Evolutionary conservation across 1,140 invertebrate genomes (phyloP), one percentile per base, ranked within the genome.

Genomic region (Atta texana): DNA sequence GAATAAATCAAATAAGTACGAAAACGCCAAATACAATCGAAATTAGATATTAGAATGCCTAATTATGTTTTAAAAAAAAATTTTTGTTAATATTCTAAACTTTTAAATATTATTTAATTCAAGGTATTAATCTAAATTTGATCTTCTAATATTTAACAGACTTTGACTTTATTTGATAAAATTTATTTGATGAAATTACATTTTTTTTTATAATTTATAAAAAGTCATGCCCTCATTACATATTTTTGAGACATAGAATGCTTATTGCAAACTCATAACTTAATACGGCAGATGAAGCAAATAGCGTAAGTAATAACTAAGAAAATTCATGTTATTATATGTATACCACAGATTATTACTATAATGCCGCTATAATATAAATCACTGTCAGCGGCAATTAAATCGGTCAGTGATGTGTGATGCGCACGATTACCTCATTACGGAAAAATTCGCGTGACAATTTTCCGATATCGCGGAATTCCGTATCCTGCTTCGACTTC

Each of bases 381-480:
- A 75, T 59, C 31, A 28, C 28, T 28, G 31, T 18, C n/a, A 75
- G 14, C 31, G 12, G 31, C n/a, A 59, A 75, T 76, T 76, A 76
- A 39, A 44, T 28, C 8, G 21, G 3, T 5, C 8, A 44, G 21
- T 61, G 55, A 76, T 55, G 64, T 51, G 10, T 57, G 14, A 69
- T 69, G 61, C 44, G n/a, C 39, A 8, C 31, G 7, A 68, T 69
- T 68, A 24, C 14, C 39, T 53, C 63, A 34, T 4, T 7, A 7
- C 2, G 51, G 66, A 71, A 57, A 81, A 31, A 59, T 57, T 71
- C 2, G 14, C 18, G 4, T 7, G 59, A 76, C 7, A 24, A 76
- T 53, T 64, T 85, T 55, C 66, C 51, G 4, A 4, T 55, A 69
- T 68, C 14, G n/a, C 39, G n/a, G 31, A 69, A 80, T n/a, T n/a